Evolutionary conservation across 2,888 invertebrate species (phyloP).

Genomic region (Halictus ligatus): DNA sequence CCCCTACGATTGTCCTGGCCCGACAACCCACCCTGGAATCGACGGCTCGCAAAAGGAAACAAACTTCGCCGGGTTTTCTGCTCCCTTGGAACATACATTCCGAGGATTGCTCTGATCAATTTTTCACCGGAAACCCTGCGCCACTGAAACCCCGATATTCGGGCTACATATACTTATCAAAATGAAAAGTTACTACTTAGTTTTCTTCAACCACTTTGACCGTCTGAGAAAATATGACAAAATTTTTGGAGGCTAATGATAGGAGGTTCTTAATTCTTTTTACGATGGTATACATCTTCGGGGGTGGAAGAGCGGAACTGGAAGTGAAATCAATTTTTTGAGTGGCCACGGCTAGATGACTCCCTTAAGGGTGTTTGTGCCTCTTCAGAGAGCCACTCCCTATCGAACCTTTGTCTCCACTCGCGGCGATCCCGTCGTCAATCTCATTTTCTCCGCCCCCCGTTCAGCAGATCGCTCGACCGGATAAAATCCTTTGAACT

Average conservation of each 20-base stretch:
- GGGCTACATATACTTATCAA: too few relatives aligned
- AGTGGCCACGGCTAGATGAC: neutral
- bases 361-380: neutral
- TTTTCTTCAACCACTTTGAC: too few relatives aligned
- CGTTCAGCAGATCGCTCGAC: conserved; percentile 58
- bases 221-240: too few relatives aligned
- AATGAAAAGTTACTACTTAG: too few relatives aligned
- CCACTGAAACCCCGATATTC: neutral
- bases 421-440: conserved; percentile 47
- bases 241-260: neutral
- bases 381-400: neutral
- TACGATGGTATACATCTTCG: neutral
- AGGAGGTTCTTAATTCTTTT: neutral
- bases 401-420: conserved; percentile 37
- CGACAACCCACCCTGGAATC: conserved; percentile 18
- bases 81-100: conserved; percentile 5
- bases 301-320: neutral
- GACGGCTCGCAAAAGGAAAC: conserved; percentile 61
- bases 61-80: conserved; percentile 67
- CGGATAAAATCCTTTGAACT: conserved; percentile 75
- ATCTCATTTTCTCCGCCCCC: conserved; percentile 62
- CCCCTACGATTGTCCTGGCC: conserved; percentile 44
- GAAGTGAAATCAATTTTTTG: neutral
- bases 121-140: neutral
- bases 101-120: neutral